These are phyloP conservation scores for Seladonia tumulorum DNA, from an alignment of 2,888 invertebrate species.

Conservation along the genomic window DNA sequence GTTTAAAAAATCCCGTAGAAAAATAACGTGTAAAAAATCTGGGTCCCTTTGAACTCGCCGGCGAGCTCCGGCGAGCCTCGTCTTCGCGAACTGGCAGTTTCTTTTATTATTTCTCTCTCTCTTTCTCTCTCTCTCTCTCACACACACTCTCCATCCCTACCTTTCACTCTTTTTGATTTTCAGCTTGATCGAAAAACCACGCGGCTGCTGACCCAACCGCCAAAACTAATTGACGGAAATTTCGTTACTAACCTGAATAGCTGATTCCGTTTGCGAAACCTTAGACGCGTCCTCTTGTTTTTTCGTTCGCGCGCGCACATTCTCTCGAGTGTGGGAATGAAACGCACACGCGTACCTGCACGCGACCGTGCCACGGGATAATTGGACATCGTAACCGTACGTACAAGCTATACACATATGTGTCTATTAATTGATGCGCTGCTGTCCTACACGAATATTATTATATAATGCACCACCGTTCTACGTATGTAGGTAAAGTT, in stretches of 20 bases:
- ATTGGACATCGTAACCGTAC: conserved; percentile 29
- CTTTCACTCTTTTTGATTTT: conserved; percentile 8
- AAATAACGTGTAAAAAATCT: conserved; percentile 67
- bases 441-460: conserved; percentile 29
- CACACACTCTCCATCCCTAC: not conserved
- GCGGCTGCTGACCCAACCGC: conserved; percentile 12
- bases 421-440: conserved; percentile 34
- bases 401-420: conserved; percentile 28
- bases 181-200: conserved; percentile 38
- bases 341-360: conserved; percentile 14
- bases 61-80: conserved; percentile 42
- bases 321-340: conserved; percentile 1
- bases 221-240: conserved; percentile 56
- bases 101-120: conserved; percentile 27
- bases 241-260: conserved; percentile 42
- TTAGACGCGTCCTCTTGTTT: conserved; percentile 1
- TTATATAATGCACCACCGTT: conserved; percentile 27
- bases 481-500: conserved; percentile 6
- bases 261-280: conserved; percentile 13
- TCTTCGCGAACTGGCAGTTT: conserved; percentile 54
- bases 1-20: conserved; percentile 62
- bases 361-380: conserved; percentile 16
- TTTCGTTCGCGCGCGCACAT: conserved; percentile 2
- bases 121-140: conserved; percentile 19
- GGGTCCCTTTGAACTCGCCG: conserved; percentile 56